Evolutionary conservation across 35 echinoderm and acorn worm genomes (phyloP).

Genomic region (Hemicentrotus pulcherrimus): DNA sequence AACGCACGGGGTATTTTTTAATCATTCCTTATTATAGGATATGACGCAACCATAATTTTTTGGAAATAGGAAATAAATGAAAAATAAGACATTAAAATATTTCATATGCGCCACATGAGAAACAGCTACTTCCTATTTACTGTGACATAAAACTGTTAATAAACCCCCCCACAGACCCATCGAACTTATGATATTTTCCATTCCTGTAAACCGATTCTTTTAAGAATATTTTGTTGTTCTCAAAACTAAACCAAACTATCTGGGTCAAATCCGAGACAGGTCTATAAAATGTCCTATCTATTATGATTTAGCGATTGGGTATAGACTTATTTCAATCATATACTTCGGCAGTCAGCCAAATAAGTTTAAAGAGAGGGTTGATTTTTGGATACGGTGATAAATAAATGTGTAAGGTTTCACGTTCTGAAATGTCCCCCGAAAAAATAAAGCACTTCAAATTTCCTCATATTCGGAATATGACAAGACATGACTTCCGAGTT

Average conservation of each 20-base stretch:
- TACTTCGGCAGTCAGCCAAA: neutral
- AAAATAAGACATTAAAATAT: neutral
- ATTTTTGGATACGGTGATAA: too few relatives aligned
- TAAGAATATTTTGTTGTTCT: neutral
- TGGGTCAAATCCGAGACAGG: neutral
- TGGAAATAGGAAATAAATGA: neutral
- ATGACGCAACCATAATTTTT: neutral
- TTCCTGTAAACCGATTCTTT: neutral
- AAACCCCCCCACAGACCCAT: neutral
- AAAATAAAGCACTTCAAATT: too few relatives aligned
- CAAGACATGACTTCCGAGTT: too few relatives aligned
- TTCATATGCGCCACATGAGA: neutral
- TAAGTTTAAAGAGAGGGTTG: neutral
- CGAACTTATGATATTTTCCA: neutral
- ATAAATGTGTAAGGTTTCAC: too few relatives aligned
- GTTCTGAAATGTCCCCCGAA: too few relatives aligned
- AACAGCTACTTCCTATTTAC: neutral
- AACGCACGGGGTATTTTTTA: neutral
- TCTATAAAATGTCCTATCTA: neutral
- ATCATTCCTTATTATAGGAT: neutral
- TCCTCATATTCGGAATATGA: too few relatives aligned
- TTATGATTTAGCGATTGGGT: neutral
- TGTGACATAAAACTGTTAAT: neutral
- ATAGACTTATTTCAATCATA: neutral
- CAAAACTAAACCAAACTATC: conserved; percentile 2